A percentile compares a stretch with the other conserved stretches of the same genome.
Conservation (phyloP, 2,113 vertebrate genomes). For the Amphilophus citrinellus region DNA sequence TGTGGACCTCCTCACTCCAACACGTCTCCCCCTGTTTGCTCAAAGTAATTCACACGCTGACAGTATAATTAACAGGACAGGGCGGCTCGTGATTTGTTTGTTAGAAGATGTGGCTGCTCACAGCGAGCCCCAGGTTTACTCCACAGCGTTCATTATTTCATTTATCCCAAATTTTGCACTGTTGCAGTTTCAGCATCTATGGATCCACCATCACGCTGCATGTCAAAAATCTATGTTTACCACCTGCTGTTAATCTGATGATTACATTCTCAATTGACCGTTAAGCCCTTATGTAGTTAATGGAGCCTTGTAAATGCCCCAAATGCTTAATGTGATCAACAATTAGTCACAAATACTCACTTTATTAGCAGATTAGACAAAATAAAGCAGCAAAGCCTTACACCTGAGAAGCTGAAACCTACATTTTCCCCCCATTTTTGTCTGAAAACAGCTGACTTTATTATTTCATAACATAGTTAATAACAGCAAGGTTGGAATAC, state of each 20-base stretch:
- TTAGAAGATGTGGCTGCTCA: neutral
- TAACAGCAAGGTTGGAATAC: neutral
- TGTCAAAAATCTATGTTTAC: neutral
- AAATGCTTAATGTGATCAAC: neutral
- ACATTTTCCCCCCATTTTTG: neutral
- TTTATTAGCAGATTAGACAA: neutral
- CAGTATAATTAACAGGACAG: neutral
- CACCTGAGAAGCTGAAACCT: neutral
- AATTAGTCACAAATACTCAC: neutral
- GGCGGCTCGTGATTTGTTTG: neutral
- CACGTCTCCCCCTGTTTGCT: neutral
- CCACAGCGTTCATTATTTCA: fast-evolving
- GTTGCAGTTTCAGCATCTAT: neutral
- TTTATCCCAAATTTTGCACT: neutral
- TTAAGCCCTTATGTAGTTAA: neutral
- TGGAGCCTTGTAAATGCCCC: neutral
- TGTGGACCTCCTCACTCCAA: neutral
- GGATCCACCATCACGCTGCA: neutral
- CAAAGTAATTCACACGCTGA: neutral
- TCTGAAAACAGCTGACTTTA: neutral
- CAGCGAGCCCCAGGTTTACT: neutral
- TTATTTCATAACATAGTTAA: neutral
- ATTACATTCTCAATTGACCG: neutral
- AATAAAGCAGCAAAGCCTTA: neutral
- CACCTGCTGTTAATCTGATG: neutral